Evolutionary conservation across 2,888 invertebrate species (phyloP).

Genomic region (Microplitis manilae): DNA sequence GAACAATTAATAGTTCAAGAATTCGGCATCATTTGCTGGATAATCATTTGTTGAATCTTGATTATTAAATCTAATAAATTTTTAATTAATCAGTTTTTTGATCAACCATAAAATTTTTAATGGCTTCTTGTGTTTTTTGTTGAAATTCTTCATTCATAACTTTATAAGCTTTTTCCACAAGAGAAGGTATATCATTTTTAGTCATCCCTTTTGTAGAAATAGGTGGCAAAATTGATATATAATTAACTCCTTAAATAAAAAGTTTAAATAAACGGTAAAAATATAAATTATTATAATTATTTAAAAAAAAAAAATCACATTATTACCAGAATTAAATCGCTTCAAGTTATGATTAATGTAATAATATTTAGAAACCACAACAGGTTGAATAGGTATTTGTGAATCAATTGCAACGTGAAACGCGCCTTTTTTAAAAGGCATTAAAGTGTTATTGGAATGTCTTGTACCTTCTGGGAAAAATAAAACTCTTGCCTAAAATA

Average conservation of each 20-base stretch:
- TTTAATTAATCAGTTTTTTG: slow-evolving; percentile 36
- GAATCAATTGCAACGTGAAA: slow-evolving; percentile 93
- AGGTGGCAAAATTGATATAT: slow-evolving; percentile 82
- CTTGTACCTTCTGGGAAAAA: slow-evolving; percentile 96
- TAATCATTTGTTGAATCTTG: no score
- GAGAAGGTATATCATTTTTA: slow-evolving; percentile 76
- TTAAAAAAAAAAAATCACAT: slow-evolving; percentile 35
- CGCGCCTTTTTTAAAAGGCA: slow-evolving; percentile 96
- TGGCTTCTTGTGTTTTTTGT: slow-evolving; percentile 72
- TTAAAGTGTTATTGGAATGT: slow-evolving; percentile 80
- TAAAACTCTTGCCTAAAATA: slow-evolving; percentile 81
- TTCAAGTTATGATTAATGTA: slow-evolving; percentile 78
- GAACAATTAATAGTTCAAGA: no score
- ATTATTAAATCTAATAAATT: neutral
- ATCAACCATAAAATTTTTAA: slow-evolving; percentile 51
- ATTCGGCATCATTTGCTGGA: no score
- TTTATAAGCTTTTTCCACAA: slow-evolving; percentile 79
- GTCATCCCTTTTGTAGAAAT: slow-evolving; percentile 79
- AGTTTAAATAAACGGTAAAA: slow-evolving; percentile 32
- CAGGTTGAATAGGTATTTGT: slow-evolving; percentile 89
- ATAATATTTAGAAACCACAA: slow-evolving; percentile 89
- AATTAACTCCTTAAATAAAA: slow-evolving; percentile 76
- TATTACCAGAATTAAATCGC: slow-evolving; percentile 78
- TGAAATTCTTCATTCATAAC: slow-evolving; percentile 79
- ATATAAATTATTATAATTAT: neutral